Percentiles rank a stretch among this genome's conserved stretches.
phyloP scores from a whole-genome alignment of 2,888 invertebrate genomes.

The Tinea pellionella region DNA sequence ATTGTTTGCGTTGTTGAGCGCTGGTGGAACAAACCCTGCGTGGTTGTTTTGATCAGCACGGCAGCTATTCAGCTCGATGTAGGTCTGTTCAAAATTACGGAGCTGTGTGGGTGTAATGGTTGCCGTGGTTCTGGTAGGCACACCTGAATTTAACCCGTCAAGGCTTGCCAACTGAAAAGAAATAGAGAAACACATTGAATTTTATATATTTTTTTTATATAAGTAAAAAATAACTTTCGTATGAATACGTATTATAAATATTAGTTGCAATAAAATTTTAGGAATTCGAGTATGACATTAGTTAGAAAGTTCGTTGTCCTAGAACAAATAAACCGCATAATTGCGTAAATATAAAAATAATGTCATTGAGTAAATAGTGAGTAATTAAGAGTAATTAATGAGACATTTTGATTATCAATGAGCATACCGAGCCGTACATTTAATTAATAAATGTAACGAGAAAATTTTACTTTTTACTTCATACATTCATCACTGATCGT shows the following conservation, averaged over 20 bases:
- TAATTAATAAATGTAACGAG: too few species aligned
- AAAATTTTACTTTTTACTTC: too few species aligned
- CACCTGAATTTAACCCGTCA: conserved; percentile 88
- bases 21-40: conserved; percentile 94
- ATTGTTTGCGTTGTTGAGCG: conserved; percentile 63
- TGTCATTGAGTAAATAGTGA: neutral
- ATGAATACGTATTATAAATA: neutral
- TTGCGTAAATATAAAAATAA: neutral
- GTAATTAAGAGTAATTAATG: conserved; percentile 1
- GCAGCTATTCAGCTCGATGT: conserved; percentile 86
- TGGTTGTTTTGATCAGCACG: conserved; percentile 82
- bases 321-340: neutral
- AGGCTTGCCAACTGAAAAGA: conserved; percentile 81
- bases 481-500: too few species aligned
- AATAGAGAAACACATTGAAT: conserved; percentile 22
- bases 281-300: too few species aligned
- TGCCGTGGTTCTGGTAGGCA: conserved; percentile 92
- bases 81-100: conserved; percentile 91
- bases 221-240: neutral
- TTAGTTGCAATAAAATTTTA: too few species aligned
- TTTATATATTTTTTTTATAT: neutral
- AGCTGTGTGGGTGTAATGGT: conserved; percentile 95
- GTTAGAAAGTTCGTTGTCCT: neutral
- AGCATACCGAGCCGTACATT: neutral
- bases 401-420: neutral